Evolutionary conservation across 2,888 invertebrate species (phyloP), one percentile per base, ranked within the genome.

Genomic region (Diabrotica balteata): DNA sequence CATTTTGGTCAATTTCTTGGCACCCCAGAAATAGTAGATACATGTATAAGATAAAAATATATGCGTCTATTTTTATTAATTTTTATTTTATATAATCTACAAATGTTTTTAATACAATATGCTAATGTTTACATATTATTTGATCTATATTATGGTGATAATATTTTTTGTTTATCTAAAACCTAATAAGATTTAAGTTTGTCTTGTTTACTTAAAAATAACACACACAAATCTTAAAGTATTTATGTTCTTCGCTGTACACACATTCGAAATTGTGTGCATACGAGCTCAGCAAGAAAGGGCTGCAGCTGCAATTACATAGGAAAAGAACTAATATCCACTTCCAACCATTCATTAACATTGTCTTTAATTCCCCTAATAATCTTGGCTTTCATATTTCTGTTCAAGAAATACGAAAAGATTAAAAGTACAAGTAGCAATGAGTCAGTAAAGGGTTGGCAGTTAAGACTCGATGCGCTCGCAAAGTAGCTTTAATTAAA

Each of bases 401-500:
- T 73, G 74, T 76, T 71, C 71, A 79, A 79, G 79, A 79, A 79
- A 80, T 75, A 72, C 76, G 69, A 73, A 75, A 78, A 78, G 79
- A 78, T 80, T 79, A 79, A 78, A 77, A 77, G 76, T 75, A 79
- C 76, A 77, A 79, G 78, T 77, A 77, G 77, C 74, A 70, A 71
- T 73, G 72, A 74, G 72, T 72, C 68, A 69, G 73, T 69, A 78
- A 79, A 79, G 78, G 79, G 79, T 76, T 78, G 77, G 66, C 71
- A 63, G 74, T 74, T 77, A 76, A 78, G 77, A 76, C 76, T 75
- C 75, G 76, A 77, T 77, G 75, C 77, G 76, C 76, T 68, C 63
- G 72, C 64, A 74, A 76, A 77, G 77, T 76, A 76, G 78, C 76
- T 78, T 78, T 78, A 79, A 79, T 79, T 79, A 79, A 79, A 78